Percentiles rank a stretch among this genome's conserved stretches.
Evolutionary conservation across 2,888 invertebrate species (phyloP).

Genomic region (Cephus sareptanus): DNA sequence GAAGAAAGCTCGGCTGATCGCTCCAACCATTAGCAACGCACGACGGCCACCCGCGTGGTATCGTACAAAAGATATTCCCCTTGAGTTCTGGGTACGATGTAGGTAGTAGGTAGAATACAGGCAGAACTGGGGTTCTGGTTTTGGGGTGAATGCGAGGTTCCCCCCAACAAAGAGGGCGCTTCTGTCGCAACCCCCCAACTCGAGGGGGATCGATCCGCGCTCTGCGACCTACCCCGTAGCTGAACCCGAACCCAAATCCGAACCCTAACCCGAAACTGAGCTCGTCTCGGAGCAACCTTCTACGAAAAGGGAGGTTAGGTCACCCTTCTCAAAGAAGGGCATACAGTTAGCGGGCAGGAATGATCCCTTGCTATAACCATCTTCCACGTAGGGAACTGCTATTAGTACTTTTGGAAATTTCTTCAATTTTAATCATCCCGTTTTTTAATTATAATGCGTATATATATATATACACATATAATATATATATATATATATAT

Average conservation of each 20-base stretch:
- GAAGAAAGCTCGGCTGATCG: slow-evolving; percentile 3
- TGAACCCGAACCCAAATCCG: slow-evolving; percentile 43
- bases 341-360: neutral
- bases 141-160: slow-evolving; percentile 26
- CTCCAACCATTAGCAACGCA: slow-evolving; percentile 9
- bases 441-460: neutral
- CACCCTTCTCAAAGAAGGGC: slow-evolving; percentile 1
- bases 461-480: slow-evolving; percentile 4
- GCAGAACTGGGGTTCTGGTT: slow-evolving; percentile 18
- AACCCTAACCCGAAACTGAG: slow-evolving; percentile 20
- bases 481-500: neutral
- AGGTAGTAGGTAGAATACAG: slow-evolving; percentile 6
- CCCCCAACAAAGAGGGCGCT: slow-evolving; percentile 36
- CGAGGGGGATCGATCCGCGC: slow-evolving; percentile 54
- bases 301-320: slow-evolving; percentile 2
- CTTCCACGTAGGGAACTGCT: neutral
- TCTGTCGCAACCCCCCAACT: slow-evolving; percentile 36
- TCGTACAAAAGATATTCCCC: slow-evolving; percentile 11
- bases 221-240: slow-evolving; percentile 41
- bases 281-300: slow-evolving; percentile 1
- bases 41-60: slow-evolving; percentile 7
- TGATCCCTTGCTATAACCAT: neutral
- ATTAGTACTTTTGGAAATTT: neutral
- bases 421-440: neutral
- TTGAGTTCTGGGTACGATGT: slow-evolving; percentile 11